Evolutionary conservation across 1,140 invertebrate genomes (phyloP), one percentile per base, ranked within the genome.

Genomic region (Atta texana): DNA sequence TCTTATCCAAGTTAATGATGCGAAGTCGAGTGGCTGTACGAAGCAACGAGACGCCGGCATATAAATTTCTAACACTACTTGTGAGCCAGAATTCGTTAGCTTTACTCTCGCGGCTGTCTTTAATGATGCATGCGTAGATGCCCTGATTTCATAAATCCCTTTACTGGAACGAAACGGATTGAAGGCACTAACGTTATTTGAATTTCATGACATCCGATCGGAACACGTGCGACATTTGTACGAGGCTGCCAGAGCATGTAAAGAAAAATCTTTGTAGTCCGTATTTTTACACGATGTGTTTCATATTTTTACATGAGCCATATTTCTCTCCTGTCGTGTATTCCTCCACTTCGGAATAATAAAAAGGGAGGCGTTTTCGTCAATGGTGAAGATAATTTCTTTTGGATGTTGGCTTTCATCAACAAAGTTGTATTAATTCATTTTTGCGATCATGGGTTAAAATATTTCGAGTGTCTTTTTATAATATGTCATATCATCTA

Each of bases 31-130:
- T 74, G 18, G 68, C 14, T 44, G 18, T 21, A 14, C 34, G 68
- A 63, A 10, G 24, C 18, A 78, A 21, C 61, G 44, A 84, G 80
- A 75, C 21, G 69, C 8, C 24, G 28, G 18, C 39, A 18, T 18
- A 61, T 84, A 75, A 84, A 84, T 84, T 74, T 75, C 24, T 84
- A 75, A 84, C 18, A 24, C 80, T 39, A 63, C 24, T 61, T 51
- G 69, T 24, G 18, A 72, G 39, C 12, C 69, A 28, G 39, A 74
- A 75, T 84, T 84, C 39, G 14, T 84, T 84, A 51, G 7, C 69
- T 71, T 21, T 18, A 5, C 28, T 28, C 53, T 75, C 39, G 69
- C 69, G 44, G n/a, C 39, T 28, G 24, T 51, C 49, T 84, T 84
- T 75, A 84, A 84, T 84, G 24, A 84, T 74, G 69, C 80, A 75